phyloP scores from a whole-genome alignment of 2,888 invertebrate genomes.

The Zhuqinia jingwanae region DNA sequence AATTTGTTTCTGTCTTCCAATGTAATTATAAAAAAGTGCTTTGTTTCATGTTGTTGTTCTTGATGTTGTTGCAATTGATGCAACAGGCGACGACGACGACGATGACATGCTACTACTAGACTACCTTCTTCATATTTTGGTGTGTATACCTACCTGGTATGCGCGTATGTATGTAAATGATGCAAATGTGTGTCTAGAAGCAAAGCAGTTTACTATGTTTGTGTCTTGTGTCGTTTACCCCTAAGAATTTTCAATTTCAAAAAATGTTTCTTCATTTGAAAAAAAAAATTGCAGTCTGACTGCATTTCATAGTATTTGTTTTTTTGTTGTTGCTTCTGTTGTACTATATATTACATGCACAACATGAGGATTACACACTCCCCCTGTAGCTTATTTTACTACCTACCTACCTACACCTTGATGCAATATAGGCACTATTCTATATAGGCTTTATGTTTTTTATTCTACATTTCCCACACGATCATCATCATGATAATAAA shows the following conservation, averaged over 20 bases:
- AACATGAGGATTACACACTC: constrained; percentile 7
- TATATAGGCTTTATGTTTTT: too few species aligned
- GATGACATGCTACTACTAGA: too few species aligned
- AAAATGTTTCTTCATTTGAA: constrained; percentile 22
- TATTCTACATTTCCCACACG: constrained; percentile 14
- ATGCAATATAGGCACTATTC: background rate
- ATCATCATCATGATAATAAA: constrained; percentile 16
- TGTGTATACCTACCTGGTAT: background rate
- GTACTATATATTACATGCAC: background rate
- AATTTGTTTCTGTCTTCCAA: too few species aligned
- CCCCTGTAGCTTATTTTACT: background rate
- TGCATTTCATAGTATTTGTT: constrained; percentile 26
- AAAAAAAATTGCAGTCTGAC: constrained; percentile 24
- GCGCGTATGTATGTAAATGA: background rate
- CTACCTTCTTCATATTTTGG: too few species aligned
- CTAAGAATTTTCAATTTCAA: constrained; percentile 41
- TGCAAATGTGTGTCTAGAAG: background rate
- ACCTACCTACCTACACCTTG: background rate
- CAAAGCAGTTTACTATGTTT: background rate
- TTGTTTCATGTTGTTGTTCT: too few species aligned
- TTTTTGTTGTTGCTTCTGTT: constrained; percentile 4
- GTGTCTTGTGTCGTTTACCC: constrained; percentile 22
- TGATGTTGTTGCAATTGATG: too few species aligned
- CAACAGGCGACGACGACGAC: too few species aligned
- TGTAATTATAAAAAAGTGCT: too few species aligned